Conservation (phyloP, 2,888 invertebrate species). For the Nebria brevicollis region DNA sequence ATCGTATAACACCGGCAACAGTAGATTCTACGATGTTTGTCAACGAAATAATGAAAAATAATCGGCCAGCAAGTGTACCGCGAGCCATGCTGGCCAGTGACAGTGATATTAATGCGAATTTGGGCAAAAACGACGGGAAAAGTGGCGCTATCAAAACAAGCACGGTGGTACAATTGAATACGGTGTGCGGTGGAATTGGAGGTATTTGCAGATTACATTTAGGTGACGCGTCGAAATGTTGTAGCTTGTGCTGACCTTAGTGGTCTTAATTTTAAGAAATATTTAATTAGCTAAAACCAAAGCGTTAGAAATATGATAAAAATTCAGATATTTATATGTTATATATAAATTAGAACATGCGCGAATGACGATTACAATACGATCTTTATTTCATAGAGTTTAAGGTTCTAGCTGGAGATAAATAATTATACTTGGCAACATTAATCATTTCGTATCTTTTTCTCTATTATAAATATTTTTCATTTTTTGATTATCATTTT, state of each 20-base stretch:
- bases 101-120: conserved; percentile 67
- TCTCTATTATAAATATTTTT: not conserved
- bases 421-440: not conserved
- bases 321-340: not conserved
- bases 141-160: conserved; percentile 42
- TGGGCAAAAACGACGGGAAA: conserved; percentile 55
- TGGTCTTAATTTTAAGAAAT: conserved; percentile 25
- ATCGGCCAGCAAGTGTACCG: conserved; percentile 62
- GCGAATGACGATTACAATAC: not conserved
- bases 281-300: conserved; percentile 41
- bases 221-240: conserved; percentile 68
- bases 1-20: conserved; percentile 64
- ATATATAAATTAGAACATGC: not conserved
- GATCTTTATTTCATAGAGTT: not conserved
- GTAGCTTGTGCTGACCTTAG: conserved; percentile 68
- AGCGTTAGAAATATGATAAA: conserved; percentile 38
- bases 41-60: conserved; percentile 59
- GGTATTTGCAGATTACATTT: conserved; percentile 68
- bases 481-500: not conserved
- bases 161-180: conserved; percentile 59
- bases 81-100: conserved; percentile 60
- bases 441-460: not conserved
- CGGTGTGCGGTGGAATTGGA: conserved; percentile 63
- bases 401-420: not conserved
- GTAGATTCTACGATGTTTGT: conserved; percentile 59